These are phyloP conservation scores for Petromus typicus DNA, from an alignment of 2,113 vertebrate species.

Conservation along the genomic window DNA sequence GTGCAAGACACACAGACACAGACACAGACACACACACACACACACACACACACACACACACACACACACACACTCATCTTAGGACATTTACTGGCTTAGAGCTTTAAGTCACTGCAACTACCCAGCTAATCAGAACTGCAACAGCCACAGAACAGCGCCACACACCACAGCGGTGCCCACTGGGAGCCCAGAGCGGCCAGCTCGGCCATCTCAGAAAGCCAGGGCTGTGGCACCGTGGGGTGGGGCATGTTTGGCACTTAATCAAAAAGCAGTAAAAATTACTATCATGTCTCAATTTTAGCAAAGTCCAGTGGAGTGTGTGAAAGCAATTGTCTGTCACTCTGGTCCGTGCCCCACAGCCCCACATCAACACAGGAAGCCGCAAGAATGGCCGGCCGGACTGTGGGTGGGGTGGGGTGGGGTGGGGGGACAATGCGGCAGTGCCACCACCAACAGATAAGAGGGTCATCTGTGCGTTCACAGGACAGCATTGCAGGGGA, in stretches of 20 bases:
- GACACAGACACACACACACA: neutral
- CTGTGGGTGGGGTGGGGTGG: no score
- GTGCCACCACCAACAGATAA: no score
- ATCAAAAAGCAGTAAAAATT: constrained; percentile 83
- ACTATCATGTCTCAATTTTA: constrained; percentile 75
- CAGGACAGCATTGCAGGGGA: no score
- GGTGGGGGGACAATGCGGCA: no score
- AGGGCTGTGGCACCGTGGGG: constrained; percentile 48
- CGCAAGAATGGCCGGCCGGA: no score
- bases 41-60: neutral
- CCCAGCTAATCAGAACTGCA: neutral
- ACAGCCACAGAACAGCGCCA: neutral
- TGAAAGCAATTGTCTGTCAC: constrained; percentile 79
- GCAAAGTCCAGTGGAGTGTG: constrained; percentile 69
- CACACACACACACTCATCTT: rapidly evolving
- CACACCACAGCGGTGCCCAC: no score
- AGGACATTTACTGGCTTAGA: neutral
- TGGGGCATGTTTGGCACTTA: neutral
- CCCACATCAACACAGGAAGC: no score
- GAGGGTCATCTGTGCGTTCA: no score
- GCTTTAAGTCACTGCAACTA: neutral
- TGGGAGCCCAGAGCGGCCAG: no score
- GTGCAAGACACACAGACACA: no score
- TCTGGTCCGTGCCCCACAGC: no score
- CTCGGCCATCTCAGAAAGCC: no score